phyloP scores from a whole-genome alignment of 2,113 vertebrate genomes.

The Entelurus aequoreus region DNA sequence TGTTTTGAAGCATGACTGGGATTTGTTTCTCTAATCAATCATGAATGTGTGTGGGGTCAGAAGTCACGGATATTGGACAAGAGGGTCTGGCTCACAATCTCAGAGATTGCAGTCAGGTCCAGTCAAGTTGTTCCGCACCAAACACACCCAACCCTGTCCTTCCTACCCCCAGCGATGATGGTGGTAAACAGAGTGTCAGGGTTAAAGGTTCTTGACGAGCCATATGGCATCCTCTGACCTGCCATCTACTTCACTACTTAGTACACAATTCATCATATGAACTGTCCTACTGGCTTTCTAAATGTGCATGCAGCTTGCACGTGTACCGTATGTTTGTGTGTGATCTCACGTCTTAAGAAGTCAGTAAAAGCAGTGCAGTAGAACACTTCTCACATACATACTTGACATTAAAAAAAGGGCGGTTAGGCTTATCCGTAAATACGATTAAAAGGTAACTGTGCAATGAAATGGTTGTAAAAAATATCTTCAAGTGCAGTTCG shows the following conservation, averaged over 20 bases:
- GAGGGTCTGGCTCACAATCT: too few relatives aligned
- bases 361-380: conserved; percentile 60
- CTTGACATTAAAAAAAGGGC: too few relatives aligned
- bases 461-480: too few relatives aligned
- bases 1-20: too few relatives aligned
- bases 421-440: too few relatives aligned
- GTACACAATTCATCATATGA: conserved; percentile 24
- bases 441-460: too few relatives aligned
- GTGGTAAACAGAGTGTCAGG: background rate
- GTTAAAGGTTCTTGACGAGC: conserved; percentile 29
- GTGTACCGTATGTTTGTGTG: background rate
- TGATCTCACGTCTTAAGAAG: conserved; percentile 41
- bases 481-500: too few relatives aligned
- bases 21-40: too few relatives aligned
- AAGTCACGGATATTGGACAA: too few relatives aligned
- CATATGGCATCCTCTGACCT: conserved; percentile 37
- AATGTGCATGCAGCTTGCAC: conserved; percentile 4
- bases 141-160: too few relatives aligned
- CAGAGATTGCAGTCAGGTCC: background rate
- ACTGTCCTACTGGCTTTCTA: conserved; percentile 13
- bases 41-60: too few relatives aligned
- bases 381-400: conserved; percentile 41
- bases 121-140: background rate
- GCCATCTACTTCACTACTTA: conserved; percentile 14
- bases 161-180: background rate